Conservation (phyloP, 2,888 invertebrate species). For the Agapetus fuscipes region DNA sequence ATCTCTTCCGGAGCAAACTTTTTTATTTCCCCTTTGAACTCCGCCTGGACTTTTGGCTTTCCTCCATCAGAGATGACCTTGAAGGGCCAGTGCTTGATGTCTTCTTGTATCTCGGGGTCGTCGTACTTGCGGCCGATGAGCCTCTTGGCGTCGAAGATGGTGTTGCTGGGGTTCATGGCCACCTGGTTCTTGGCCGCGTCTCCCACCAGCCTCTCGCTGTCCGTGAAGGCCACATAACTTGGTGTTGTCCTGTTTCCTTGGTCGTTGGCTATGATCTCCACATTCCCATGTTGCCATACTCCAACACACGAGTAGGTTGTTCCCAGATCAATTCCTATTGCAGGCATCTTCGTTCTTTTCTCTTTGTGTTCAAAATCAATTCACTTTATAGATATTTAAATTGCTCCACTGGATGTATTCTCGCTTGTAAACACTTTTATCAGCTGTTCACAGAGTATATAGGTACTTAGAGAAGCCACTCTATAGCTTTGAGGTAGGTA, state of each 20-base stretch:
- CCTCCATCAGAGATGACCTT: constrained; percentile 54
- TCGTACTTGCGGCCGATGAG: constrained; percentile 72
- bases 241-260: constrained; percentile 84
- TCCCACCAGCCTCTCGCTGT: constrained; percentile 73
- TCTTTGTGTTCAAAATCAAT: neutral
- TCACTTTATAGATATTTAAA: neutral
- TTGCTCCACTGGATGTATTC: too few relatives aligned
- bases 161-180: too few relatives aligned
- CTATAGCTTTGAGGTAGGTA: too few relatives aligned
- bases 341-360: constrained; percentile 24
- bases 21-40: constrained; percentile 56
- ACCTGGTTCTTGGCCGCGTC: too few relatives aligned
- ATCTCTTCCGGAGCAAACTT: constrained; percentile 60
- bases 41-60: constrained; percentile 59
- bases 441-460: too few relatives aligned
- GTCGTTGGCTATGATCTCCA: too few relatives aligned
- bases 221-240: constrained; percentile 80
- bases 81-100: constrained; percentile 82
- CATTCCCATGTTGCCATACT: constrained; percentile 66
- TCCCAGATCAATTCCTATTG: constrained; percentile 73
- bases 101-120: constrained; percentile 65
- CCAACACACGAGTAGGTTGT: too few relatives aligned
- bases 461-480: too few relatives aligned
- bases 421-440: too few relatives aligned
- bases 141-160: too few relatives aligned